Evolutionary conservation across 2,113 vertebrate genomes (phyloP).

Genomic region (Pseudois nayaur): DNA sequence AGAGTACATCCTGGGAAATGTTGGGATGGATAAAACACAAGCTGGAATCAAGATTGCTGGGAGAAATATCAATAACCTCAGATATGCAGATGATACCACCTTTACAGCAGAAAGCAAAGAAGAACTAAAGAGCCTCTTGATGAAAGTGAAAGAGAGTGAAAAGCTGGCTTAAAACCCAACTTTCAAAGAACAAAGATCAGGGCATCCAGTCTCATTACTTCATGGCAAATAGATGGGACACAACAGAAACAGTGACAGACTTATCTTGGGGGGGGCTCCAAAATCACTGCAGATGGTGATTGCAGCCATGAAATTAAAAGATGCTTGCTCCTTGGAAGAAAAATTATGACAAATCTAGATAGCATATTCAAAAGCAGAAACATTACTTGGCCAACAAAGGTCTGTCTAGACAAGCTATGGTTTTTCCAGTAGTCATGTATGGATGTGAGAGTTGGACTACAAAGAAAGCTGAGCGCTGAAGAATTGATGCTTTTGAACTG

Average conservation of each 20-base stretch:
- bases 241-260: not conserved
- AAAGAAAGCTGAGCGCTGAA: not conserved
- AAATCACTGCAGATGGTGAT: not conserved
- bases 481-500: not conserved
- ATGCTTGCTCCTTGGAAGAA: not conserved
- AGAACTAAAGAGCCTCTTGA: not conserved
- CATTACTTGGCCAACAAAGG: not conserved
- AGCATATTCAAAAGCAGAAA: not conserved
- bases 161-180: not conserved
- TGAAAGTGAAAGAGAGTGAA: not conserved
- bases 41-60: not conserved
- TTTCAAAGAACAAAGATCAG: not conserved
- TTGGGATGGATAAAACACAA: not conserved
- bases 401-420: not conserved
- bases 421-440: not conserved
- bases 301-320: not conserved
- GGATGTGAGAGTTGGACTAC: not conserved
- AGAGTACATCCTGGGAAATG: not conserved
- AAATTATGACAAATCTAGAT: not conserved
- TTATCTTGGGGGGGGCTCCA: not conserved
- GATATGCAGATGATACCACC: not conserved
- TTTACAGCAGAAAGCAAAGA: fast-evolving
- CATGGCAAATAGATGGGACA: not conserved
- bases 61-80: not conserved
- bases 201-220: not conserved